Base-by-base conservation (phyloP, 2,113 vertebrate genomes). In the Ammodytes dubius region DNA sequence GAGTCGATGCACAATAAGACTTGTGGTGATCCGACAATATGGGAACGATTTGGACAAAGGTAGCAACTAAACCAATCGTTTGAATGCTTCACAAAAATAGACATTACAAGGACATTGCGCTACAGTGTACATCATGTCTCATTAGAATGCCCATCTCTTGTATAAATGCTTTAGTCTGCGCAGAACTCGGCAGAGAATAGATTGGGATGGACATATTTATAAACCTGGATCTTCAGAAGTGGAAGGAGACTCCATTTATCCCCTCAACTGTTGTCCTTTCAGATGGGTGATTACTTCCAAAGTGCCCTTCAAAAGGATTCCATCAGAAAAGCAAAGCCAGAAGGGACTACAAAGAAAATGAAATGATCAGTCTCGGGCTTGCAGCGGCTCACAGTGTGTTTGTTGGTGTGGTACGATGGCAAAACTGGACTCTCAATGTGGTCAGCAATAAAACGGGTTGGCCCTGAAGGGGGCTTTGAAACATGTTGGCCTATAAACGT, bases 201-300 rank as follows among this genome's bases (percentile, higher is more conserved):
- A 3, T 7, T 27, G 68, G 70, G 53, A 61, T 2, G 27, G 53
- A 60, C 19, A 17, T 52, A 35, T 75, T 72, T 74, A 56, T 82
- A 8, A 46, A 35, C n/a, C 57, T 47, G 6, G 50, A 19, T 52
- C 46, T 71, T 67, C 40, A 54, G 43, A 57, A 42, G 42, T 45
- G 13, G 13, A 5, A 37, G n/a, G 6, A 39, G 27, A 27, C 47
- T 57, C n/a, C 66, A 78, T 84, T 77, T 68, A 71, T 87, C 52
- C 47, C 82, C 73, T 80, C 58, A 5, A 63, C 74, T 37, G 45
- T 83, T 72, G 17, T 71, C 56, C 64, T 79, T 81, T 78, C 77
- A 82, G 78, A 84, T 40, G 70, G 59, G 58, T 70, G 82, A 88
- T 85, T 83, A 79, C 73, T 76, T 85, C 74, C 69, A 65, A 79